Evolutionary conservation across 2,113 vertebrate species (phyloP).

Genomic region (Glareola pratincola): DNA sequence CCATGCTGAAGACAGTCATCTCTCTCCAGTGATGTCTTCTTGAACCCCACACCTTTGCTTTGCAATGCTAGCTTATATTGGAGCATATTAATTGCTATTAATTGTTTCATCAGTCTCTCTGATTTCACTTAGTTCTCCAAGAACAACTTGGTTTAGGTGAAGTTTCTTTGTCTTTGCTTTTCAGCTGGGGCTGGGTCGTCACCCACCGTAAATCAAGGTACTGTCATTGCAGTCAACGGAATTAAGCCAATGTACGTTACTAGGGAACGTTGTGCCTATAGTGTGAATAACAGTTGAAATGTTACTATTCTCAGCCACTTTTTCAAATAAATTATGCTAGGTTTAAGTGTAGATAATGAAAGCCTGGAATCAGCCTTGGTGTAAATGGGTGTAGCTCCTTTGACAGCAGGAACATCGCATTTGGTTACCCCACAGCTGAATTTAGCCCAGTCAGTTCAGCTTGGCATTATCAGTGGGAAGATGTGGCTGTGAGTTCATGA

Average conservation of each 20-base stretch:
- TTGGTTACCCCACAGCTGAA: slow-evolving; percentile 18
- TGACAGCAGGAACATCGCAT: neutral
- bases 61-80: neutral
- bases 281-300: slow-evolving; percentile 6
- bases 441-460: slow-evolving; percentile 41
- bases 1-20: neutral
- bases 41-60: neutral
- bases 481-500: slow-evolving; percentile 50
- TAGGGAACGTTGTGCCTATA: neutral
- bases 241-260: neutral
- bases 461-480: slow-evolving; percentile 45
- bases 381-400: neutral
- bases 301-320: slow-evolving; percentile 35
- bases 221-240: neutral
- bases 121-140: neutral
- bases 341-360: slow-evolving; percentile 56
- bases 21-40: neutral
- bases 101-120: neutral
- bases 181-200: neutral
- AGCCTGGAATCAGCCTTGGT: slow-evolving; percentile 18
- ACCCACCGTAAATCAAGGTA: neutral
- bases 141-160: neutral
- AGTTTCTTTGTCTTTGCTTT: slow-evolving; percentile 6
- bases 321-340: slow-evolving; percentile 29
- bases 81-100: neutral